Evolutionary conservation across 2,888 invertebrate genomes (phyloP).

Genomic region (Carcina quercana): DNA sequence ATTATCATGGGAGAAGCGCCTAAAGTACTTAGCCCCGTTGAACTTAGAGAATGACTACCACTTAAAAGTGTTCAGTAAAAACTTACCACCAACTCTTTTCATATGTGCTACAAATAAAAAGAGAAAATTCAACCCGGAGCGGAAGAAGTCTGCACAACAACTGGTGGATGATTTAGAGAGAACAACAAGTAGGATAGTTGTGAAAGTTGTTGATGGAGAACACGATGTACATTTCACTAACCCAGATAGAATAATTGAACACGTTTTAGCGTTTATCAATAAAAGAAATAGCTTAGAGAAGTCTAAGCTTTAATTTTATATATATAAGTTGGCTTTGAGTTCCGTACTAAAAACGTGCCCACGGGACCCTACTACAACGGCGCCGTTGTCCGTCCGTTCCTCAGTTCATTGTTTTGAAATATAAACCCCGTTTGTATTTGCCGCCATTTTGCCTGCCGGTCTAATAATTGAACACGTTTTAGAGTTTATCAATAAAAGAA

Average conservation of each 20-base stretch:
- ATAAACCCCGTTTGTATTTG: no score
- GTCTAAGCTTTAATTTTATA: constrained; percentile 28
- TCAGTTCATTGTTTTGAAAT: no score
- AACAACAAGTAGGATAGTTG: constrained; percentile 18
- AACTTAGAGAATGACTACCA: constrained; percentile 40
- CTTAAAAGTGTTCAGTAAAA: constrained; percentile 31
- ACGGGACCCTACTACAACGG: no score
- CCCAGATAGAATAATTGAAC: constrained; percentile 62
- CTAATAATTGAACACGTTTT: no score
- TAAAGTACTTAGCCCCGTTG: constrained; percentile 31
- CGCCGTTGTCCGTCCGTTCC: no score
- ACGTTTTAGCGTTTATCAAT: constrained; percentile 45
- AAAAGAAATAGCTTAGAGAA: no score
- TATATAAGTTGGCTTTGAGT: no score
- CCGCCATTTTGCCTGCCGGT: no score
- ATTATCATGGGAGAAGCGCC: constrained; percentile 47
- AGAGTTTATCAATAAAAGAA: no score
- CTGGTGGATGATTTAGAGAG: constrained; percentile 25
- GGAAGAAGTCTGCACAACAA: constrained; percentile 15
- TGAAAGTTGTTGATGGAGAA: constrained; percentile 55
- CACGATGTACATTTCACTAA: constrained; percentile 77
- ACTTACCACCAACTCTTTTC: constrained; percentile 36
- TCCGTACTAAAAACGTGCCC: no score
- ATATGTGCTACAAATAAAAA: constrained; percentile 18
- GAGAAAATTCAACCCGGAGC: constrained; percentile 15